Evolutionary conservation across 2,113 vertebrate species (phyloP).

Genomic region (Alectura lathami): DNA sequence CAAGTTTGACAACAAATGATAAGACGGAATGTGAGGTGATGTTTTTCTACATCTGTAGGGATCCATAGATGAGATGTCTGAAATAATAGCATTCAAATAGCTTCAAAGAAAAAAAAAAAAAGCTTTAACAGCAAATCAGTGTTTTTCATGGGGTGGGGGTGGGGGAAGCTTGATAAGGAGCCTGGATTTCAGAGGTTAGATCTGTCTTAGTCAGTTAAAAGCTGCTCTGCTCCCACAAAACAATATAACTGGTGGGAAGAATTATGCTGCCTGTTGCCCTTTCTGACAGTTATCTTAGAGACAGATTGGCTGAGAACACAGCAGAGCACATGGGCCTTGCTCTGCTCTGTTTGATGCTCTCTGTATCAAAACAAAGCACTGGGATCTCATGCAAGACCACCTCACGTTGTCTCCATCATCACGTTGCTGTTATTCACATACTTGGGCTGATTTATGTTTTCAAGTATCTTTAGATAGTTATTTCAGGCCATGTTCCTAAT

Average conservation of each 20-base stretch:
- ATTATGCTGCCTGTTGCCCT: background rate
- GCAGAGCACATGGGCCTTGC: background rate
- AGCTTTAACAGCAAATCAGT: background rate
- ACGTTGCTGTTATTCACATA: constrained; percentile 3
- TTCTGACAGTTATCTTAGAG: background rate
- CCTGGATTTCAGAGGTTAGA: background rate
- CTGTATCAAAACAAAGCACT: constrained; percentile 1
- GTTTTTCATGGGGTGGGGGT: no score
- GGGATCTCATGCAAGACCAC: background rate
- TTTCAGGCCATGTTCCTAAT: constrained; percentile 54
- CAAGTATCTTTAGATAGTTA: constrained; percentile 28
- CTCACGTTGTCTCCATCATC: constrained; percentile 13
- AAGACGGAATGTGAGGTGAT: background rate
- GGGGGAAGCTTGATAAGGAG: no score
- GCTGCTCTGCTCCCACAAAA: background rate
- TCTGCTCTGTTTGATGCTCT: background rate
- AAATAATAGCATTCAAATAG: background rate
- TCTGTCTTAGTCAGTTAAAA: background rate
- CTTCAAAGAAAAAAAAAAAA: background rate
- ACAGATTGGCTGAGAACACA: background rate
- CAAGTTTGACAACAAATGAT: background rate
- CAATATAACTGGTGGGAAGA: background rate
- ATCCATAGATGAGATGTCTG: background rate
- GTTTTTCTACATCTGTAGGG: background rate
- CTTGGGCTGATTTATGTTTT: constrained; percentile 44